A percentile compares a stretch with the other conserved stretches of the same genome.
phyloP scores from a whole-genome alignment of 2,888 invertebrate genomes.

The Leptinotarsa juncta region DNA sequence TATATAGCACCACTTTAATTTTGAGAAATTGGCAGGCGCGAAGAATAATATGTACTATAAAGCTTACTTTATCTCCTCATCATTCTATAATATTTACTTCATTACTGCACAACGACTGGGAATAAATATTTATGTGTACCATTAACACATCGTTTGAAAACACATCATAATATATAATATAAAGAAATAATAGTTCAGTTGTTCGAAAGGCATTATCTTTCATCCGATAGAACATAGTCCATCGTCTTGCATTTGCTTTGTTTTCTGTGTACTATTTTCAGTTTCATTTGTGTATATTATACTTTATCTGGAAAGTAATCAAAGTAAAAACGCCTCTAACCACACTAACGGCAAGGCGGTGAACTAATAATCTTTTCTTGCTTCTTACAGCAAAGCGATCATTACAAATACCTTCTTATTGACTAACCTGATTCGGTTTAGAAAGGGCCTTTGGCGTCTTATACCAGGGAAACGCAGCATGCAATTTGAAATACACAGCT shows the following conservation, averaged over 20 bases:
- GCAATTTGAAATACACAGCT: conserved; percentile 47
- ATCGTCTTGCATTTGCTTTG: conserved; percentile 37
- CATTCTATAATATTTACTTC: conserved; percentile 41
- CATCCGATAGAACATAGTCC: conserved; percentile 38
- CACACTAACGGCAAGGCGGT: conserved; percentile 55
- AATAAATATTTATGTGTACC: conserved; percentile 38
- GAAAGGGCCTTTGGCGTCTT: conserved; percentile 48
- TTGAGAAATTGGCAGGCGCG: conserved; percentile 40
- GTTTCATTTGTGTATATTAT: conserved; percentile 54
- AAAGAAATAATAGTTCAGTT: conserved; percentile 36
- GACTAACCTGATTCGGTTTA: conserved; percentile 58
- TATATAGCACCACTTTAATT: conserved; percentile 31
- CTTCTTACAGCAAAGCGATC: conserved; percentile 51
- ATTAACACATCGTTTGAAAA: conserved; percentile 45
- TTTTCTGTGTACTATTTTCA: conserved; percentile 48
- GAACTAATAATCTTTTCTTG: conserved; percentile 58
- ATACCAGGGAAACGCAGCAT: conserved; percentile 47
- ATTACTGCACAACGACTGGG: conserved; percentile 41
- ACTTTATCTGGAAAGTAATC: conserved; percentile 45
- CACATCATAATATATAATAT: conserved; percentile 39
- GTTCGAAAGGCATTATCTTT: conserved; percentile 37
- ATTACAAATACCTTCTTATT: conserved; percentile 60
- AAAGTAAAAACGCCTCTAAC: conserved; percentile 43
- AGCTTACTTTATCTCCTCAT: conserved; percentile 40
- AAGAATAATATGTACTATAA: conserved; percentile 37